Conservation (phyloP, 2,113 vertebrate genomes). For the Crotalus viridis region DNA sequence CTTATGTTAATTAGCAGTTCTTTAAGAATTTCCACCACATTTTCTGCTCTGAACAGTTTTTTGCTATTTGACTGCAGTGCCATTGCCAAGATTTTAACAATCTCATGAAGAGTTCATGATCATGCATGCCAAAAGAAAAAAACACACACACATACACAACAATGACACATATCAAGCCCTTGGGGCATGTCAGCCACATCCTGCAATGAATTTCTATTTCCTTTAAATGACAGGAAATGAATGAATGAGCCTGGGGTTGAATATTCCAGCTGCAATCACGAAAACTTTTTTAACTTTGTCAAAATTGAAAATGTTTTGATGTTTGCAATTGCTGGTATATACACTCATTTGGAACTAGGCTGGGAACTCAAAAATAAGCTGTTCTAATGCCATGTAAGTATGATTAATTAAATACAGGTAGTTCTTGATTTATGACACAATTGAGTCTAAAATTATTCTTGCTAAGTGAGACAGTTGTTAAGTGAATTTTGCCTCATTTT, state of each 20-base stretch:
- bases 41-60: neutral
- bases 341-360: neutral
- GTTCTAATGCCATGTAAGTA: neutral
- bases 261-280: neutral
- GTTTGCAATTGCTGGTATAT: neutral
- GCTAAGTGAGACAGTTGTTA: too few relatives aligned
- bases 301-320: neutral
- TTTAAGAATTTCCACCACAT: neutral
- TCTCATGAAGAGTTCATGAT: neutral
- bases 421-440: neutral
- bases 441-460: neutral
- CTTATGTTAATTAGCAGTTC: neutral
- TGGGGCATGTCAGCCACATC: neutral
- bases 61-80: neutral
- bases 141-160: neutral
- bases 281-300: neutral
- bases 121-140: neutral
- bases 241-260: neutral
- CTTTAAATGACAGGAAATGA: neutral
- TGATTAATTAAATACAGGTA: neutral
- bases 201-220: neutral
- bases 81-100: neutral
- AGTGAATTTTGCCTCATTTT: too few relatives aligned
- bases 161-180: neutral
- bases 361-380: fast-evolving